A percentile compares a stretch with the other conserved stretches of the same genome.
Conservation (phyloP, 2,113 vertebrate species). For the Sander lucioperca region DNA sequence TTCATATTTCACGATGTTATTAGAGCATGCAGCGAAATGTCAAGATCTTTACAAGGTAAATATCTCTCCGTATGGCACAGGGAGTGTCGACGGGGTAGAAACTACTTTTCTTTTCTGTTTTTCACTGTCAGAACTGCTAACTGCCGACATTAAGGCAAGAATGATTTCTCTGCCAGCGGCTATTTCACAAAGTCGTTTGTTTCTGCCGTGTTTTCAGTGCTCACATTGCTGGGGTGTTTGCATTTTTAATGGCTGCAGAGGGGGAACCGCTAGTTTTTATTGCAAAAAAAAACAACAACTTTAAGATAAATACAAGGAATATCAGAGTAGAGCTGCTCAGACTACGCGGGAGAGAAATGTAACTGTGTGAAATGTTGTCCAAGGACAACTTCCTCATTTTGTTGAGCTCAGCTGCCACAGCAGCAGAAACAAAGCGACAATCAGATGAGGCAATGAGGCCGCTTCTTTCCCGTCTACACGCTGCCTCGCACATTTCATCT, state of each 20-base stretch:
- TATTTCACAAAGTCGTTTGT: slow-evolving; percentile 68
- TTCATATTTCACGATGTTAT: slow-evolving; percentile 81
- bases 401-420: slow-evolving; percentile 18
- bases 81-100: slow-evolving; percentile 44
- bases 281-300: slow-evolving; percentile 4
- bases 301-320: slow-evolving; percentile 12
- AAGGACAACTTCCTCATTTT: slow-evolving; percentile 18
- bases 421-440: not conserved
- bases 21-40: slow-evolving; percentile 79
- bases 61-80: slow-evolving; percentile 79
- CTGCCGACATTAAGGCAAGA: slow-evolving; percentile 61
- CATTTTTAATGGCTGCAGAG: slow-evolving; percentile 60
- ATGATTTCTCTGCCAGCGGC: slow-evolving; percentile 64
- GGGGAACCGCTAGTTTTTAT: not conserved
- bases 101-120: slow-evolving; percentile 61
- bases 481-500: not conserved
- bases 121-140: slow-evolving; percentile 56
- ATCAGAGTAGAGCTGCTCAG: slow-evolving; percentile 1
- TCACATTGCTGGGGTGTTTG: slow-evolving; percentile 59
- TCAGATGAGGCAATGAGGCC: not conserved
- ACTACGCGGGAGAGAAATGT: not conserved
- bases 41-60: slow-evolving; percentile 85
- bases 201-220: slow-evolving; percentile 67
- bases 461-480: not conserved
- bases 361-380: not conserved